These are phyloP conservation scores for Oxyscelio sp. DNA, from an alignment of 2,888 invertebrate species.

Conservation along the genomic window DNA sequence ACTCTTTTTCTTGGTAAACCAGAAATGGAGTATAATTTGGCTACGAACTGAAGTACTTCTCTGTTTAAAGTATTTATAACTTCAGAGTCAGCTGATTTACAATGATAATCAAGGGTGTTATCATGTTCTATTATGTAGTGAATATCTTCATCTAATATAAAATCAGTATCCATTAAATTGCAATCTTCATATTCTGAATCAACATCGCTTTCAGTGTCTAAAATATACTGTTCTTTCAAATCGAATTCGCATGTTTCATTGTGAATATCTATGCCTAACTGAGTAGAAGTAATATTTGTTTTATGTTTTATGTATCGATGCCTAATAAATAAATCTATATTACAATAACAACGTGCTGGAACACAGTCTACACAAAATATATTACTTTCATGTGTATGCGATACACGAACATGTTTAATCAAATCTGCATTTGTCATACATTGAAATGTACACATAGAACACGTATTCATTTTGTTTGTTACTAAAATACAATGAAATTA, in stretches of 20 bases:
- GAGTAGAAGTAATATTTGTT: too few species aligned
- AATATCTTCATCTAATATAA: too few species aligned
- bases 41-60: constrained; percentile 5
- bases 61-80: too few species aligned
- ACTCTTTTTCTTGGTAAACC: constrained; percentile 1
- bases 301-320: constrained; percentile 1
- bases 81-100: too few species aligned
- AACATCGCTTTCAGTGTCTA: constrained; percentile 1
- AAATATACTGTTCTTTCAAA: neutral
- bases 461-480: constrained; percentile 9
- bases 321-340: constrained; percentile 4
- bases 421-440: neutral
- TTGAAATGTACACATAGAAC: neutral
- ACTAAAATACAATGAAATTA: neutral
- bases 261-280: too few species aligned
- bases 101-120: too few species aligned
- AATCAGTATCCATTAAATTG: too few species aligned
- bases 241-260: too few species aligned
- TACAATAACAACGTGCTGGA: constrained; percentile 8
- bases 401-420: constrained; percentile 18
- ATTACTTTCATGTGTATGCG: constrained; percentile 67
- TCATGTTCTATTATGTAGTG: too few species aligned
- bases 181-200: neutral
- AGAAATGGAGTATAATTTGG: neutral
- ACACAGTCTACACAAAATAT: constrained; percentile 29